Conservation (phyloP, 1,140 invertebrate species). For the Pogonus chalceus region DNA sequence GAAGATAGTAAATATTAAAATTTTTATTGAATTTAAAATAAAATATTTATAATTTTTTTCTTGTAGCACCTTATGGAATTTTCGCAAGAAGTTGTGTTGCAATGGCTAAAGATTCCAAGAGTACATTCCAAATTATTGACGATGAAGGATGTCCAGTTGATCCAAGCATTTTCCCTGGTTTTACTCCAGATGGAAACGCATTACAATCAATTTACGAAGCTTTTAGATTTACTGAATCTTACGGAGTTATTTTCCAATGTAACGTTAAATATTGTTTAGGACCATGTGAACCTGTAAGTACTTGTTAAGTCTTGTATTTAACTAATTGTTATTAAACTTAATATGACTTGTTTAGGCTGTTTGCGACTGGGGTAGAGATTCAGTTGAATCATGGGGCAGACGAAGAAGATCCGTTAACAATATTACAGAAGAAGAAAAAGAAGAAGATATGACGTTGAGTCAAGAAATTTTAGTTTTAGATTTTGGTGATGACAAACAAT, state of each 20-base stretch:
- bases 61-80: constrained; percentile 86
- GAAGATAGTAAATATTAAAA: constrained; percentile 72
- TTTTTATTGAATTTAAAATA: background rate
- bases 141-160: constrained; percentile 91
- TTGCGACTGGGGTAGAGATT: constrained; percentile 80
- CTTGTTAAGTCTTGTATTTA: too few species aligned
- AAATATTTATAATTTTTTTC: constrained; percentile 16
- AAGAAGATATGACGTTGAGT: constrained; percentile 86
- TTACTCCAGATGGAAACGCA: constrained; percentile 77
- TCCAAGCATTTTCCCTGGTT: constrained; percentile 84
- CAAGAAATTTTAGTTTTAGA: constrained; percentile 88
- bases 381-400: constrained; percentile 81
- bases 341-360: constrained; percentile 50
- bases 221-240: constrained; percentile 91
- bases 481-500: constrained; percentile 79
- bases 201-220: constrained; percentile 87
- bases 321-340: background rate
- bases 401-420: constrained; percentile 64
- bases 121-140: constrained; percentile 92
- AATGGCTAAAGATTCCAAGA: constrained; percentile 93
- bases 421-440: constrained; percentile 46
- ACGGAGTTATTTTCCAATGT: constrained; percentile 94
- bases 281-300: constrained; percentile 80
- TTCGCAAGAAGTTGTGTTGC: constrained; percentile 91
- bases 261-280: constrained; percentile 94